These are phyloP conservation scores for Microcaecilia unicolor DNA, from an alignment of 2,797 vertebrate genomes.

Conservation along the genomic window DNA sequence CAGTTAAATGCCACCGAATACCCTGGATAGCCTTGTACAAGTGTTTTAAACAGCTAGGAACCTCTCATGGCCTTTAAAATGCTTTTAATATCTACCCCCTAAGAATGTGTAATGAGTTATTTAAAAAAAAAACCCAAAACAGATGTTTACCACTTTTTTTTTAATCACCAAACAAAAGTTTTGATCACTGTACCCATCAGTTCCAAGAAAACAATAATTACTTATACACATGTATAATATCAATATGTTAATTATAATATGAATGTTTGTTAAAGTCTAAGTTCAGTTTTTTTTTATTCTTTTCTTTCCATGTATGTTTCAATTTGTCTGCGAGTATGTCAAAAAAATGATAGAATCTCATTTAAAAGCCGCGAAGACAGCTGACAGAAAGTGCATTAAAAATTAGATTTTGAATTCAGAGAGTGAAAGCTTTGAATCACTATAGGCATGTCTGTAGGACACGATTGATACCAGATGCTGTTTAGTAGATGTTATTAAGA, in stretches of 20 bases:
- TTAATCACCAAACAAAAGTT: constrained; percentile 13
- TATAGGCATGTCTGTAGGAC: constrained; percentile 48
- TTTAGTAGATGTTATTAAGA: constrained; percentile 65
- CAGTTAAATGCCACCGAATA: too few relatives aligned
- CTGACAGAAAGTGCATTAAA: constrained; percentile 63
- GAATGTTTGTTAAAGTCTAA: constrained; percentile 7
- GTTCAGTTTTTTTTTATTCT: constrained; percentile 29
- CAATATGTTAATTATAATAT: constrained; percentile 33
- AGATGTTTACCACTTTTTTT: neutral
- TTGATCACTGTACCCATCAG: constrained; percentile 9
- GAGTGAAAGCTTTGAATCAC: constrained; percentile 63
- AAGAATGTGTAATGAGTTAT: constrained; percentile 7
- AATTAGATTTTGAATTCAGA: constrained; percentile 62
- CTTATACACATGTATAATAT: constrained; percentile 9
- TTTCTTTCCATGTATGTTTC: constrained; percentile 55
- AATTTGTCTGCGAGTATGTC: constrained; percentile 48
- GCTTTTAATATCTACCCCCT: too few relatives aligned
- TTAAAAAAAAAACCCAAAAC: too few relatives aligned
- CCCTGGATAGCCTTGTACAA: too few relatives aligned
- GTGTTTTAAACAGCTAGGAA: too few relatives aligned
- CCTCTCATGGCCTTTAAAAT: too few relatives aligned
- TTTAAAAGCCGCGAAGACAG: constrained; percentile 59
- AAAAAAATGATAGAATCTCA: constrained; percentile 58
- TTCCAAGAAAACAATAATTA: constrained; percentile 9
- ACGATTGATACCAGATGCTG: constrained; percentile 63